These are phyloP conservation scores for Neuroterus valhalla DNA, from an alignment of 1,140 invertebrate genomes.

Conservation along the genomic window DNA sequence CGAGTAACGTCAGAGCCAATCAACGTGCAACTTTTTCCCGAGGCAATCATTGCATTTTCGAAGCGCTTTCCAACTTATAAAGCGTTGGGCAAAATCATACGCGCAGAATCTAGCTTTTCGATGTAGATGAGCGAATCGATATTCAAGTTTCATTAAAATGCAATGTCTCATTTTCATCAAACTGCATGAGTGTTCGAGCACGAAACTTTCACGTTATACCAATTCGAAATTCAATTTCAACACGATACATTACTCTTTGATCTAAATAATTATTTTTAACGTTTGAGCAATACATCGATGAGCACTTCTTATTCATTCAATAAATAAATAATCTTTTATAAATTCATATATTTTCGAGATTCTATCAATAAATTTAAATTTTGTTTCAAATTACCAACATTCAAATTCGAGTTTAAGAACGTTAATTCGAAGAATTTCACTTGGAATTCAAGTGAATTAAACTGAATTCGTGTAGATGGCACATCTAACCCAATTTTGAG, in stretches of 20 bases:
- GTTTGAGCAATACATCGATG: constrained; percentile 9
- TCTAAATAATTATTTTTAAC: constrained; percentile 26
- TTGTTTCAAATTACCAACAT: no score
- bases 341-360: neutral
- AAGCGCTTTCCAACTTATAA: constrained; percentile 4
- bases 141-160: constrained; percentile 30
- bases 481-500: no score
- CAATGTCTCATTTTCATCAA: constrained; percentile 30
- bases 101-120: constrained; percentile 29
- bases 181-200: constrained; percentile 27
- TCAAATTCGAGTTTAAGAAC: no score
- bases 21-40: neutral
- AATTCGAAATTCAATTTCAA: constrained; percentile 29
- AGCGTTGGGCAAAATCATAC: neutral
- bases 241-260: constrained; percentile 26
- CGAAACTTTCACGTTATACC: constrained; percentile 29
- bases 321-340: constrained; percentile 2
- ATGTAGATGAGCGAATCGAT: constrained; percentile 28
- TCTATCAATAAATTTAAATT: neutral
- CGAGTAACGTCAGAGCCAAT: neutral
- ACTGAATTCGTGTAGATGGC: no score
- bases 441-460: no score
- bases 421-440: no score
- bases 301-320: constrained; percentile 15
- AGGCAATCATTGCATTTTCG: neutral